Conservation (phyloP, 2,888 invertebrate species). For the Gastracanthus pulcherrimus region DNA sequence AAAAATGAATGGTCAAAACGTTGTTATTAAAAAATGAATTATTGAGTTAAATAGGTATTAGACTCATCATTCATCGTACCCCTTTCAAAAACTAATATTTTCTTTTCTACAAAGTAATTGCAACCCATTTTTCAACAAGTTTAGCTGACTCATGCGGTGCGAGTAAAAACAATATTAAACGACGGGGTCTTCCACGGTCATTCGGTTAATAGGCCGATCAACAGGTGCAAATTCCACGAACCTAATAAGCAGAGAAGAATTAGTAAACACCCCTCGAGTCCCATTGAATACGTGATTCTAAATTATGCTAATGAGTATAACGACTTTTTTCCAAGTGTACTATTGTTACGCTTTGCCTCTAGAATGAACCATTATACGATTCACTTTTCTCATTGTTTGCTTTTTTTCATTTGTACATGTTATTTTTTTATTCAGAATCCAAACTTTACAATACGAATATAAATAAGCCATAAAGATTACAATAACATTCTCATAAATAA, state of each 20-base stretch:
- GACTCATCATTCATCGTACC: too few relatives aligned
- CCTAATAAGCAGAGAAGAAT: conserved; percentile 78
- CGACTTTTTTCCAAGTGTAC: not conserved
- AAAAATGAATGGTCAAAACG: too few relatives aligned
- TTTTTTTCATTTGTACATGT: too few relatives aligned
- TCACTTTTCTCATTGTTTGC: not conserved
- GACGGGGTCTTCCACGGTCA: not conserved
- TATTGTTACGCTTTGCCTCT: not conserved
- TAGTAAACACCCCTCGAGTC: not conserved
- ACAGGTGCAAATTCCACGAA: conserved; percentile 80
- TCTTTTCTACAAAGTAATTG: not conserved
- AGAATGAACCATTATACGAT: not conserved
- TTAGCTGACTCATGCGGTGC: not conserved
- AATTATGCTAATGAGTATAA: not conserved
- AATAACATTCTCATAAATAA: too few relatives aligned
- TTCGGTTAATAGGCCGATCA: conserved; percentile 85
- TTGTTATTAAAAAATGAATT: too few relatives aligned
- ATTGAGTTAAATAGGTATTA: too few relatives aligned
- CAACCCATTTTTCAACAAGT: not conserved
- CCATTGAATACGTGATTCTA: not conserved
- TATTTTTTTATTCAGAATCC: too few relatives aligned
- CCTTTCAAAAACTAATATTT: too few relatives aligned
- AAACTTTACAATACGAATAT: too few relatives aligned
- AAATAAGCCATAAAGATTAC: too few relatives aligned
- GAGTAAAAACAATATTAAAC: too few relatives aligned